Base-by-base conservation (phyloP, 2,888 invertebrate species). In the Chrysotoxum bicinctum region DNA sequence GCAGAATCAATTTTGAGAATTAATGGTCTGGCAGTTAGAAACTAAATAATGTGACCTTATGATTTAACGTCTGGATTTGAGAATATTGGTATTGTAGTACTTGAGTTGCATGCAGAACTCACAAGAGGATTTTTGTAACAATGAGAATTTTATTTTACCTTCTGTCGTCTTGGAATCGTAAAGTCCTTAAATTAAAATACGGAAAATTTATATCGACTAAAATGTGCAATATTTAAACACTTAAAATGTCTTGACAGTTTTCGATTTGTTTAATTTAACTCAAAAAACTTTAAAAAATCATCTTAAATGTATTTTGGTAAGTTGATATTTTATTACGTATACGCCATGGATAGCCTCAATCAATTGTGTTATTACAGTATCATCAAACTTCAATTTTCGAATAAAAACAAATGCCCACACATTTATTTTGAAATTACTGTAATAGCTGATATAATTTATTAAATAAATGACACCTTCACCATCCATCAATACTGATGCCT, bases 1-100 rank as follows among this genome's bases (percentile, higher is more conserved):
- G 21, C 14, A 30, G 26, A 73, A 37, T 12, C 16, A 72, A 48
- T 78, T 70, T 69, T 69, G n/a, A 60, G 58, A 76, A 76, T 76
- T 58, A 68, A 69, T 69, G 37, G 16, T 10, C 16, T 40, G 50
- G 50, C 21, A n/a, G 52, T 32, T 35, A 40, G 54, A 62, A 54
- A 37, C 19, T 70, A 69, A 76, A 76, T 69, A 70, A 54, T 14
- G 45, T 48, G 32, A 14, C n/a, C 23, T 77, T 54, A 23, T 66
- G 72, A 66, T 56, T 66, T 45, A 23, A 37, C 16, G 10, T 30
- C n/a, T 48, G 56, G 12, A n/a, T 26, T 48, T 48, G 8, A 26
- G 40, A 52, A 52, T 40, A 26, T 43, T 12, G 10, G 26, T 21
- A 37, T 21, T 14, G 14, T 37, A 35, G 7, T 16, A 16, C 3